Percentiles rank a stretch among this genome's conserved stretches.
These are phyloP conservation scores for Emydura subglobosa DNA, from an alignment of 2,113 vertebrate species.

Conservation along the genomic window DNA sequence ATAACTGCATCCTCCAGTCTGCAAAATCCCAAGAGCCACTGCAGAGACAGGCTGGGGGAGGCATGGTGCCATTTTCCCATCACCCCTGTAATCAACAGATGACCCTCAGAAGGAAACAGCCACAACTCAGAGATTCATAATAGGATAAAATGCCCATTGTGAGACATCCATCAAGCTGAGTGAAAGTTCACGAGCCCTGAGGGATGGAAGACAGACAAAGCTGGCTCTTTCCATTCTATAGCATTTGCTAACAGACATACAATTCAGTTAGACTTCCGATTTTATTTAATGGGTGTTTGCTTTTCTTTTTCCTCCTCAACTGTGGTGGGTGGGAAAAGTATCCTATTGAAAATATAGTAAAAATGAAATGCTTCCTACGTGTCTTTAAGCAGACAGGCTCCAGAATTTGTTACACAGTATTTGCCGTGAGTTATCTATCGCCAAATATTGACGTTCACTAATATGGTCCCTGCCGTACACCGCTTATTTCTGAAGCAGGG, in stretches of 20 bases:
- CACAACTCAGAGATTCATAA: neutral
- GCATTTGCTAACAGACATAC: neutral
- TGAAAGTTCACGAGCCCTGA: conserved; percentile 49
- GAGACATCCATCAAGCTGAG: conserved; percentile 38
- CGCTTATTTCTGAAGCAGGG: neutral
- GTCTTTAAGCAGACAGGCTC: neutral
- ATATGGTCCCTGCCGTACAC: neutral
- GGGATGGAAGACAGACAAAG: conserved; percentile 45
- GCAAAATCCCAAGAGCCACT: neutral
- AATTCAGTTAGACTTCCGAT: conserved; percentile 26
- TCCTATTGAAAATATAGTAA: neutral
- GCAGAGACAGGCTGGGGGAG: neutral
- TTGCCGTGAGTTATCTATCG: neutral
- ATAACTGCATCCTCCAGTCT: neutral
- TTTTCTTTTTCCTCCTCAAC: conserved; percentile 51
- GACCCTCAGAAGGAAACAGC: neutral
- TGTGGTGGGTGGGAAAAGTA: conserved; percentile 40
- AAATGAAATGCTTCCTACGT: conserved; percentile 28
- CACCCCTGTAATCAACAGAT: neutral
- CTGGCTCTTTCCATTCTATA: conserved; percentile 28
- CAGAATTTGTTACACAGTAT: neutral
- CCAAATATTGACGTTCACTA: fast-evolving
- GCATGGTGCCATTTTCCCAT: neutral
- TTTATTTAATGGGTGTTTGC: conserved; percentile 24
- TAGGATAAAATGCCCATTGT: conserved; percentile 41